Base-by-base conservation (phyloP, 2,888 invertebrate genomes). In the Dione vanillae region DNA sequence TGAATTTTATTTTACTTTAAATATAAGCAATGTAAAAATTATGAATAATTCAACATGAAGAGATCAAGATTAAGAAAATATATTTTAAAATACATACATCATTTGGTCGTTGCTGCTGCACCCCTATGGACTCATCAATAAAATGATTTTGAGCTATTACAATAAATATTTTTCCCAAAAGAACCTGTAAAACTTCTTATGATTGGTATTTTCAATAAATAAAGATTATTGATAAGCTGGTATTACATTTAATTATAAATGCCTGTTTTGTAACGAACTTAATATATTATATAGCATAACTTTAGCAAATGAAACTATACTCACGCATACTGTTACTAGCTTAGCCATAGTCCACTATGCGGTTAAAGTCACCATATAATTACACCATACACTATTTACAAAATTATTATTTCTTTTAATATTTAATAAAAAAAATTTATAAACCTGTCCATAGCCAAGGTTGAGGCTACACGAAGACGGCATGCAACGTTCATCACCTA, bases 361-460 rank as follows among this genome's bases (percentile, higher is more conserved):
- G 59, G 58, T 74, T 61, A 70, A 71, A 74, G 69, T 47, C 78
- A 78, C 77, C 73, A 72, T 73, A 69, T 61, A 72, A 69, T 67
- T 68, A 69, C 73, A 56, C 67, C 69, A 76, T 78, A 79, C 80
- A 77, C 78, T 77, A 71, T 69, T 75, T 76, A 76, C 72, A 68
- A 54, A 45, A 37, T 54, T 61, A 67, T 70, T 62, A 65, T 75
- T 74, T 68, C 65, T 70, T 68, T 74, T 75, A 76, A 76, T 77
- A 71, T 70, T 75, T 71, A 72, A 66, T 61, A 74, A 76, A 76
- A 27, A 70, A 74, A 69, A 71, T 73, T 74, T 75, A 73, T 76
- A 74, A 79, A 82, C 83, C 79, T 83, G 87, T 85, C 88, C 92
- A 91, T 88, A 86, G 85, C 87, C 92, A 92, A 93, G 91, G 91